phyloP scores from a whole-genome alignment of 2,888 invertebrate genomes.

The Odontocolon sp. region DNA sequence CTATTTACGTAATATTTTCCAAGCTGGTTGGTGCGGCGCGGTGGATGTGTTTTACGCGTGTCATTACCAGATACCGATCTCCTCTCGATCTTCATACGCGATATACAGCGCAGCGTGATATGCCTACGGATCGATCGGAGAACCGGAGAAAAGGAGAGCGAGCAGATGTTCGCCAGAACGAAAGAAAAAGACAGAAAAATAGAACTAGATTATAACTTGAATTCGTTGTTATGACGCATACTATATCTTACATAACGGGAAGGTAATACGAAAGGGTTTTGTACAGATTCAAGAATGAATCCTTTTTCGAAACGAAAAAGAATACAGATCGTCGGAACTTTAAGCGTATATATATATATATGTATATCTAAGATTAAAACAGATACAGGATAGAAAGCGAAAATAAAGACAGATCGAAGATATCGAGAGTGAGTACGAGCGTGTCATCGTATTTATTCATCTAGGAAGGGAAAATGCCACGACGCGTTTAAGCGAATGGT shows the following conservation, averaged over 20 bases:
- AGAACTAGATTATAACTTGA: slow-evolving; percentile 21
- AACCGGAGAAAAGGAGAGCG: slow-evolving; percentile 3
- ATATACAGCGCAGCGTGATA: slow-evolving; percentile 29
- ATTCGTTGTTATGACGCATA: slow-evolving; percentile 50
- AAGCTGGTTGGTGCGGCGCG: not conserved
- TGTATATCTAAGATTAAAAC: slow-evolving; percentile 14
- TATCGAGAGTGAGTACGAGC: too few species aligned
- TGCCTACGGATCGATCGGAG: slow-evolving; percentile 16
- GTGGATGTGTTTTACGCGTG: slow-evolving; percentile 21
- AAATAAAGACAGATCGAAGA: not conserved
- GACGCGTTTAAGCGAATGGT: not conserved
- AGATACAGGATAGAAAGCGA: not conserved
- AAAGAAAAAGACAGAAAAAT: not conserved
- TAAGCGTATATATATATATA: slow-evolving; percentile 1
- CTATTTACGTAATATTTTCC: slow-evolving; percentile 51
- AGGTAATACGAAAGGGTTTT: slow-evolving; percentile 12
- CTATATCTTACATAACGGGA: not conserved
- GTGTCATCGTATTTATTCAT: too few species aligned
- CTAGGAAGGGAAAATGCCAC: not conserved
- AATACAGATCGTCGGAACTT: slow-evolving; percentile 23
- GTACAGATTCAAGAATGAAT: slow-evolving; percentile 4
- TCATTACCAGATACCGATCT: slow-evolving; percentile 53
- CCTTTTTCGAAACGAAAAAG: not conserved
- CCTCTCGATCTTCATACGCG: slow-evolving; percentile 34
- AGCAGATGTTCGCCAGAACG: slow-evolving; percentile 1